Evolutionary conservation across 2,888 invertebrate genomes (phyloP).

Genomic region (Cephonodes hylas): DNA sequence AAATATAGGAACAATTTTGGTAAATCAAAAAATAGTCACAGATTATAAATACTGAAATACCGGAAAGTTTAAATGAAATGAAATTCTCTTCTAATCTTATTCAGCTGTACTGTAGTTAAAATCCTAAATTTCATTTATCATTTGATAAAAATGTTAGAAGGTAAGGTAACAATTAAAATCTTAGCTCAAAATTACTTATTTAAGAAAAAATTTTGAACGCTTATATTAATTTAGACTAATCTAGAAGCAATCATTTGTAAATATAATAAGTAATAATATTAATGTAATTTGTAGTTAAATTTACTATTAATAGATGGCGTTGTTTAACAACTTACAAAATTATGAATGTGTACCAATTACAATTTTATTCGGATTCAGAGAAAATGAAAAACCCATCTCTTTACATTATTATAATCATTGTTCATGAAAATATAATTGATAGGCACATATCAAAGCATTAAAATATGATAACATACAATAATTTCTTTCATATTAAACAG

Average conservation of each 20-base stretch:
- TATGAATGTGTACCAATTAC: not conserved
- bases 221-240: not conserved
- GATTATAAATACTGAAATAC: too few relatives aligned
- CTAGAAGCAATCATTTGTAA: not conserved
- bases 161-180: not conserved
- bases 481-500: too few relatives aligned
- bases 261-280: not conserved
- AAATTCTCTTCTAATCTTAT: too few relatives aligned
- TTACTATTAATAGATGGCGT: not conserved
- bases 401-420: not conserved
- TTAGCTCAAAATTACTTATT: not conserved
- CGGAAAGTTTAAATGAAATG: too few relatives aligned
- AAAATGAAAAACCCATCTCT: not conserved
- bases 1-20: too few relatives aligned
- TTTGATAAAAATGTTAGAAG: not conserved
- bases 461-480: too few relatives aligned
- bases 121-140: not conserved
- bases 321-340: not conserved
- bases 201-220: not conserved
- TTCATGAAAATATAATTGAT: too few relatives aligned
- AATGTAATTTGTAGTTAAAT: not conserved
- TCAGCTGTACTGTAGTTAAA: too few relatives aligned
- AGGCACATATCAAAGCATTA: too few relatives aligned
- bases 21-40: too few relatives aligned
- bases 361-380: not conserved